Conservation (phyloP, 1,140 invertebrate genomes). For the Luehdorfia chinensis region DNA sequence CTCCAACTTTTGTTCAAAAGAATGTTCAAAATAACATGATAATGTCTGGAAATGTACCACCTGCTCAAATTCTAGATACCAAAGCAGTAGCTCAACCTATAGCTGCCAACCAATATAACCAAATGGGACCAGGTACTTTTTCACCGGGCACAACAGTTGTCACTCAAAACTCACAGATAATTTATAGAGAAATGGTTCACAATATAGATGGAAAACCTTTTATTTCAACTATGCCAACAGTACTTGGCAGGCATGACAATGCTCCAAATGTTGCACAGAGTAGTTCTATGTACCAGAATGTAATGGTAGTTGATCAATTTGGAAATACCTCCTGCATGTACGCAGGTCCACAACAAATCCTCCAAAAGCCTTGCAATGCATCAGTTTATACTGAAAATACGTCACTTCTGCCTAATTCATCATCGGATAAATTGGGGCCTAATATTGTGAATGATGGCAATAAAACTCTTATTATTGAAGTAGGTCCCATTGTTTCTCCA, state of each 20-base stretch:
- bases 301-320: conserved; percentile 71
- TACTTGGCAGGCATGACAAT: conserved; percentile 47
- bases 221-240: conserved; percentile 53
- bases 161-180: conserved; percentile 69
- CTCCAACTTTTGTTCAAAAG: conserved; percentile 62
- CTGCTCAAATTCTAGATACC: conserved; percentile 36
- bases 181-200: conserved; percentile 70
- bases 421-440: conserved; percentile 36
- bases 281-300: conserved; percentile 66
- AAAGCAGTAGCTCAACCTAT: conserved; percentile 40
- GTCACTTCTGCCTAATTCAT: conserved; percentile 26
- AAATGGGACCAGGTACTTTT: conserved; percentile 43
- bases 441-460: conserved; percentile 42
- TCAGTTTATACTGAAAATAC: conserved; percentile 40
- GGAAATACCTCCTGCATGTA: conserved; percentile 66
- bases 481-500: conserved; percentile 45
- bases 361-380: conserved; percentile 41
- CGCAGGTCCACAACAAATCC: conserved; percentile 44
- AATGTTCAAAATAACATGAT: conserved; percentile 65
- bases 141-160: conserved; percentile 60
- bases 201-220: conserved; percentile 65
- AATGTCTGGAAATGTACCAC: conserved; percentile 42
- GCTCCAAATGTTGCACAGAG: conserved; percentile 53
- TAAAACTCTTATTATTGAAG: conserved; percentile 66
- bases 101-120: conserved; percentile 40